Percentiles rank a stretch among this genome's conserved stretches.
Conservation (phyloP, 2,113 vertebrate species). For the Ceyx cyanopectus region DNA sequence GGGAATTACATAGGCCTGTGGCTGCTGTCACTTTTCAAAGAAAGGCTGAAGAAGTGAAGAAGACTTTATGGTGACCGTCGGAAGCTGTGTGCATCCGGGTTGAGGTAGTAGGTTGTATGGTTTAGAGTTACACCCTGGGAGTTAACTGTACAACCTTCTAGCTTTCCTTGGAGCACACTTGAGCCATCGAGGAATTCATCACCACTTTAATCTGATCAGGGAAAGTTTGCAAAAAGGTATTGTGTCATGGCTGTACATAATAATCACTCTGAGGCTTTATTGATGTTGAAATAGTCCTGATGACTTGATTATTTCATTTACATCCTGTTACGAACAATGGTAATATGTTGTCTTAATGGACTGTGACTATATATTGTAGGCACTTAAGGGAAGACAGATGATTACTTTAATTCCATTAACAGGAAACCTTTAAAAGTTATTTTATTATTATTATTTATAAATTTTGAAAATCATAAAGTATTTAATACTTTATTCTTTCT, state of each 20-base stretch:
- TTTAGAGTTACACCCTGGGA: conserved; percentile 99
- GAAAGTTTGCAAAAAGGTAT: conserved; percentile 76
- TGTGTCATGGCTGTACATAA: conserved; percentile 72
- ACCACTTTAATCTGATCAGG: conserved; percentile 75
- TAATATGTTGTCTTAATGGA: conserved; percentile 51
- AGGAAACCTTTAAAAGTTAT: conserved; percentile 8
- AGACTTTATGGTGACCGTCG: conserved; percentile 76
- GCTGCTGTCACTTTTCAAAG: conserved; percentile 71
- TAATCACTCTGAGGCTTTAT: conserved; percentile 44
- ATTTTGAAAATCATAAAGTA: not conserved
- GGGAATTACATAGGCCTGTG: conserved; percentile 52
- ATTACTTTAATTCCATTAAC: conserved; percentile 32
- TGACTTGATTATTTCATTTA: conserved; percentile 60
- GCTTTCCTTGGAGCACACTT: conserved; percentile 99
- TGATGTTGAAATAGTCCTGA: conserved; percentile 58
- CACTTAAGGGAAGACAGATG: conserved; percentile 24
- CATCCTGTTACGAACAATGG: conserved; percentile 52
- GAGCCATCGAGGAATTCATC: conserved; percentile 89
- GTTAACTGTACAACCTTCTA: conserved; percentile 99
- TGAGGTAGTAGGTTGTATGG: conserved; percentile 99
- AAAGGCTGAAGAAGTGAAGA: conserved; percentile 81
- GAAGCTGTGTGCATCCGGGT: conserved; percentile 98
- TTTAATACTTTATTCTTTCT: not conserved
- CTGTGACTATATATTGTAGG: conserved; percentile 23
- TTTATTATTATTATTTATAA: not conserved